Evolutionary conservation across 35 echinoderm and acorn worm genomes (phyloP), one percentile per base, ranked within the genome.

Genomic region (Strongylocentrotus purpuratus): DNA sequence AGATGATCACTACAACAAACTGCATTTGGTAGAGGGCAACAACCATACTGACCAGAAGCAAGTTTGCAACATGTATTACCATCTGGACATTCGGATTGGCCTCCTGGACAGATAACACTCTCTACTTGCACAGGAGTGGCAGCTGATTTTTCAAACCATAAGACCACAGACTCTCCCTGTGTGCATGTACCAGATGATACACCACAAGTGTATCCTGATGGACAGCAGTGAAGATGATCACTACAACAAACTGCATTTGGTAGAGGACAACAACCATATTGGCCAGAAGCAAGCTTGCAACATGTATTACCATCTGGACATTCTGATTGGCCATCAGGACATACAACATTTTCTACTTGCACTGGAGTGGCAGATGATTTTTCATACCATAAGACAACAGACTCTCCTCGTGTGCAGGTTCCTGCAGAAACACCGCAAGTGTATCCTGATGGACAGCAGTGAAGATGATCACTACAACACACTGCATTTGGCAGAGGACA

Each of bases 1-100:
- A 55, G 33, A 2, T 28, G 28, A 94, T 98, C 97, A 92, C 46
- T 61, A 47, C 97, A 98, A 48, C 97, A 98, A 0, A 95, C 94
- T 46, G 97, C 97, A 55, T 55, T n/a, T 9, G 95, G 94, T 4
- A 94, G 31, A 18, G 86, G 95, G 32, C 92, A 94, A 65, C 92
- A 96, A 50, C 91, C 95, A 71, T 85, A 96, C 11, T 60, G 0
- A 32, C 91, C 91, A 96, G 91, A 86, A 41, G 32, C 4, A 31
- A 94, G 52, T 71, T 94, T 94, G 91, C 91, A 96, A 35, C 91
- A 94, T 33, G 92, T 94, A 52, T 50, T 86, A 88, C 91, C 91
- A 87, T 48, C 18, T 25, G 95, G 91, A 60, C 91, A 94, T 46
- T 96, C 52, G 4, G 25, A 48, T 46, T 14, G 9, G 52, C 92